phyloP scores from a whole-genome alignment of 2,113 vertebrate genomes.

The Nerophis ophidion region DNA sequence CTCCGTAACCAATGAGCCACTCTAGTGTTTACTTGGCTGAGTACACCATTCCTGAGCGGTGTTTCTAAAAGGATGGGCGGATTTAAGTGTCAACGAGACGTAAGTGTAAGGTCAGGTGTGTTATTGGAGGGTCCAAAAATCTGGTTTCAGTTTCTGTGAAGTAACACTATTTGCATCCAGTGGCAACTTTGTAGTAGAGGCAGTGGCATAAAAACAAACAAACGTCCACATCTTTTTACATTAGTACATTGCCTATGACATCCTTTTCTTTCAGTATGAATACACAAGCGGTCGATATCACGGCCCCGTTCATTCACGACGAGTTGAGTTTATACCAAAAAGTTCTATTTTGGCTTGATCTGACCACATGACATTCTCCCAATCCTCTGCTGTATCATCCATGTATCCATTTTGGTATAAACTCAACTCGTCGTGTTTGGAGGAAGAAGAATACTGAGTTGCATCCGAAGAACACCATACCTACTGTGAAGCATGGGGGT shows the following conservation, averaged over 20 bases:
- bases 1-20: conserved; percentile 47
- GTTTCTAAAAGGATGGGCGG: conserved; percentile 11
- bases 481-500: no score
- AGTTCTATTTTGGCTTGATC: no score
- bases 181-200: conserved; percentile 2
- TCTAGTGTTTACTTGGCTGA: conserved; percentile 32
- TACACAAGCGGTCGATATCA: neutral
- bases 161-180: conserved; percentile 2
- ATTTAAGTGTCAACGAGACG: conserved; percentile 6
- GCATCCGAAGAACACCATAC: no score
- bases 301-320: no score
- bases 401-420: no score
- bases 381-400: no score
- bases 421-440: no score
- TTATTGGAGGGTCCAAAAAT: conserved; percentile 36
- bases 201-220: neutral
- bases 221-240: neutral
- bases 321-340: no score
- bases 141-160: conserved; percentile 32
- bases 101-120: conserved; percentile 13
- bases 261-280: neutral
- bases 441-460: no score
- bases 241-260: neutral
- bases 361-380: no score
- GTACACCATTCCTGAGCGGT: conserved; percentile 28